These are phyloP conservation scores for Diadophis punctatus DNA, from an alignment of 2,113 vertebrate genomes.

Conservation along the genomic window DNA sequence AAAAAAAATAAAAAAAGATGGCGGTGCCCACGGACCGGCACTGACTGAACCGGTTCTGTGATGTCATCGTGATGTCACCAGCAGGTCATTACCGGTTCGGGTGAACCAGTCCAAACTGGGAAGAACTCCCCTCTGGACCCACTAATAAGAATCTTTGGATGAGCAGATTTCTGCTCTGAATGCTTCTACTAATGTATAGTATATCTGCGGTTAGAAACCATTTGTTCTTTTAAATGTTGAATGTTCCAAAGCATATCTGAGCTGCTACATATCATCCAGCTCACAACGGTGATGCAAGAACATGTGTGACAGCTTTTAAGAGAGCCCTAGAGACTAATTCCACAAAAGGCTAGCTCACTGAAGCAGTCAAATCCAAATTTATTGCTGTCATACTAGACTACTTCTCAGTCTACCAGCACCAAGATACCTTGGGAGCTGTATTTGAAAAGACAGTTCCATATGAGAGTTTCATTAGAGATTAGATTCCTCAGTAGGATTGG, in stretches of 20 bases:
- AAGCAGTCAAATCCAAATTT: slow-evolving; percentile 43
- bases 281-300: slow-evolving; percentile 42
- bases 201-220: neutral
- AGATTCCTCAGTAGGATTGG: slow-evolving; percentile 1
- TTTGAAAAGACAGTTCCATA: slow-evolving; percentile 21
- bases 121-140: too few species aligned
- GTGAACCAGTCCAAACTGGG: too few species aligned
- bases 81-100: too few species aligned
- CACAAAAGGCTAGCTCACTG: slow-evolving; percentile 45
- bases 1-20: too few species aligned
- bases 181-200: neutral
- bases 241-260: slow-evolving; percentile 11
- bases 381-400: slow-evolving; percentile 34
- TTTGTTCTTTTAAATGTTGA: neutral
- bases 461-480: slow-evolving; percentile 26
- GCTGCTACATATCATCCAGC: slow-evolving; percentile 28
- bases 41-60: too few species aligned
- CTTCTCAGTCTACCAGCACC: slow-evolving; percentile 17
- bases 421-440: slow-evolving; percentile 40
- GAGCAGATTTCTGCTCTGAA: neutral
- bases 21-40: too few species aligned
- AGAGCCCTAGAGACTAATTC: slow-evolving; percentile 54
- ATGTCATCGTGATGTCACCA: too few species aligned
- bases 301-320: slow-evolving; percentile 47
- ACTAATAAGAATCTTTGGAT: neutral